phyloP scores from a whole-genome alignment of 1,140 invertebrate species.

The Psix sp. region DNA sequence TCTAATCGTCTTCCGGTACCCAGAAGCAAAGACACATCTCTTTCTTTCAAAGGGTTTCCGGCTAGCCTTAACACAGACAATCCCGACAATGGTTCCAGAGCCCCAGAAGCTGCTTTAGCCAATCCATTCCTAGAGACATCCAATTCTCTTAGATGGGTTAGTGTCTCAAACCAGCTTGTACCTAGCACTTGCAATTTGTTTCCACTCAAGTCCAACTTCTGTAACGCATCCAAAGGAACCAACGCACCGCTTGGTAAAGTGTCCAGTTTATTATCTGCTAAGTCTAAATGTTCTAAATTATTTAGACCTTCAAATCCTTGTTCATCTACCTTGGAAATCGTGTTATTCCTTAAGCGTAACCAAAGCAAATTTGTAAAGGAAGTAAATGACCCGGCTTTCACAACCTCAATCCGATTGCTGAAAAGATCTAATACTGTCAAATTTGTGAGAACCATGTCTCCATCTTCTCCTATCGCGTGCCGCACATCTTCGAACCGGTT shows the following conservation, averaged over 20 bases:
- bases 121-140: conserved; percentile 89
- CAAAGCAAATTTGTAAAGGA: conserved; percentile 72
- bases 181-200: conserved; percentile 81
- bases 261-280: conserved; percentile 82
- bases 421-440: conserved; percentile 80
- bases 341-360: conserved; percentile 79
- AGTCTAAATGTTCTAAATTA: conserved; percentile 77
- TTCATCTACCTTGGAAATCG: conserved; percentile 76
- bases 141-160: conserved; percentile 84
- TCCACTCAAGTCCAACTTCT: conserved; percentile 83
- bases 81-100: conserved; percentile 85
- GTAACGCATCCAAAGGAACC: conserved; percentile 79
- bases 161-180: conserved; percentile 80
- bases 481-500: conserved; percentile 75
- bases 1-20: conserved; percentile 85
- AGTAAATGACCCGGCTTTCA: conserved; percentile 62
- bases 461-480: conserved; percentile 38
- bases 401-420: conserved; percentile 68
- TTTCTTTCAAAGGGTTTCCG: conserved; percentile 82
- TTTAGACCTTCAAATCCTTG: conserved; percentile 75
- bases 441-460: conserved; percentile 38
- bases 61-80: conserved; percentile 86
- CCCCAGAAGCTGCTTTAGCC: conserved; percentile 82
- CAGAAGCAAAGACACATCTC: conserved; percentile 80
- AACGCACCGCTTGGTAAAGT: conserved; percentile 79